Base-by-base conservation (phyloP, 2,888 invertebrate genomes). In the Watsonalla binaria region DNA sequence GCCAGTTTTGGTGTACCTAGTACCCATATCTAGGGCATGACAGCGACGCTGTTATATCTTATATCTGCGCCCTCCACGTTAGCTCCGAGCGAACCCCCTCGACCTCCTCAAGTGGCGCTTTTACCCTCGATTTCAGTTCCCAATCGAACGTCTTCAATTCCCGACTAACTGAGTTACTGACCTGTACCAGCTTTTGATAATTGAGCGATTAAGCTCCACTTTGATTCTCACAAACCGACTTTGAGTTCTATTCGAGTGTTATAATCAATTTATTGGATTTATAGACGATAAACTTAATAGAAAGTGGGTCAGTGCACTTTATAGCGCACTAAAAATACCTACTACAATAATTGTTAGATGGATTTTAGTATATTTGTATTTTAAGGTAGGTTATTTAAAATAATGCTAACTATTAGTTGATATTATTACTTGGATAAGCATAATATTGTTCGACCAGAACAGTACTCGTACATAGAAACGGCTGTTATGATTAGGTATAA, bases 131-230 rank as follows among this genome's bases (percentile, higher is more conserved):
- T 77, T 79, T 76, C 72, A 71, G 72, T 66, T 72, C 59, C 51
- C 58, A 59, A 51, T 53, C 59, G 60, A 74, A 70, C 73, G 69
- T 74, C 77, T 77, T 74, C 75, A 72, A 74, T 72, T 74, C 68
- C 65, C 58, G 67, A 70, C 65, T 70, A 73, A 73, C 67, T 66
- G 66, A 82, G 77, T 77, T 78, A 82, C 71, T 81, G 80, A 81
- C 78, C 79, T 80, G 80, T 61, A 74, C 78, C 72, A 78, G 78
- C 76, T 79, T 82, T 79, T 78, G 78, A 83, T 80, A 81, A 79
- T 78, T 78, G 70, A 75, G 65, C 76, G 74, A 78, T 77, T 79
- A 74, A 78, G 74, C 61, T 61, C 71, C 68, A 71, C 70, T 66
- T 64, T 58, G 63, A 70, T 63, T 68, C 60, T 49, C 51, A 50